Conservation (phyloP, 2,113 vertebrate genomes). For the Plecturocebus donacophilus region DNA sequence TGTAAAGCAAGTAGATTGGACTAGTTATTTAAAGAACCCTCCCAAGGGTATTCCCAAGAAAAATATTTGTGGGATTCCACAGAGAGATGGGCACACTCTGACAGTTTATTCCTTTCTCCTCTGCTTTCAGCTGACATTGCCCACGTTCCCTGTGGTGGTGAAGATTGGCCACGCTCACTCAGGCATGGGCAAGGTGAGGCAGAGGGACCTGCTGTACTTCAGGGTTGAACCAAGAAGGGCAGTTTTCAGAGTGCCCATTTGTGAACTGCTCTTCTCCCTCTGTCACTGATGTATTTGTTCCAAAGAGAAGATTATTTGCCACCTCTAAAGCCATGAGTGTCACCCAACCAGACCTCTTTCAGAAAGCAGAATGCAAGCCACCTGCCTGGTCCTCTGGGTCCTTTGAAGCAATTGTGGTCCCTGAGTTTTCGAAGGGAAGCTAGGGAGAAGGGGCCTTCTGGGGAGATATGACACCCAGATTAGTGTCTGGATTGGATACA, state of each 20-base stretch:
- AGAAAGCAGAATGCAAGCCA: not conserved
- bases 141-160: constrained; percentile 97
- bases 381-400: not conserved
- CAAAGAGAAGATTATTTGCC: not conserved
- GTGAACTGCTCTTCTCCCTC: not conserved
- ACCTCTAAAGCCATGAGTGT: not conserved
- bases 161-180: constrained; percentile 99
- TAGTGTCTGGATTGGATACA: not conserved
- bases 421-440: not conserved
- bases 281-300: not conserved
- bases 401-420: not conserved
- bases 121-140: constrained; percentile 93
- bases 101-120: constrained; percentile 62
- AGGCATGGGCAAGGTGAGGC: constrained; percentile 98
- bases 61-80: not conserved
- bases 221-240: not conserved
- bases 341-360: not conserved
- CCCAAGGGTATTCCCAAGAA: not conserved
- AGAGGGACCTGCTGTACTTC: not conserved
- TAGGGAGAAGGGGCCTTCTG: not conserved
- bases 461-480: not conserved
- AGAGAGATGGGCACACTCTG: not conserved
- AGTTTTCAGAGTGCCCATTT: not conserved
- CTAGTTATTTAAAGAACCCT: not conserved
- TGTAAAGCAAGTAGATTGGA: not conserved